These are phyloP conservation scores for Gadopsis marmoratus DNA, from an alignment of 2,797 vertebrate species.

Conservation along the genomic window DNA sequence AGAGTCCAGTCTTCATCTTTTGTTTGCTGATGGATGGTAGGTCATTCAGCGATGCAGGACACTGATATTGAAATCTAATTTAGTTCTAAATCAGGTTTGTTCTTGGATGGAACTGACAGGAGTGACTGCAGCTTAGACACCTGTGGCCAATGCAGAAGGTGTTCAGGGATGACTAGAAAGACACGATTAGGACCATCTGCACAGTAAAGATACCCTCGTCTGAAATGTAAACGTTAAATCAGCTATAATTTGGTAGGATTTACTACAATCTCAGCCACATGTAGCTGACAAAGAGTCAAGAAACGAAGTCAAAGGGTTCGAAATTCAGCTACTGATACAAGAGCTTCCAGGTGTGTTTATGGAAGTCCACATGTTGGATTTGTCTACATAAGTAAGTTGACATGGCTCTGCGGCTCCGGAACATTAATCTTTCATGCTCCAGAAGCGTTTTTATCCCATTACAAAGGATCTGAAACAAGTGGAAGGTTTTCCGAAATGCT, in stretches of 20 bases:
- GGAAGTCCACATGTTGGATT: slow-evolving; percentile 34
- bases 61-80: slow-evolving; percentile 23
- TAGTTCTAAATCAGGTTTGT: slow-evolving; percentile 4
- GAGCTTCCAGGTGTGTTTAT: neutral
- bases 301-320: neutral
- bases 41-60: slow-evolving; percentile 26
- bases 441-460: slow-evolving; percentile 27
- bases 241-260: neutral
- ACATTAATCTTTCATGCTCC: slow-evolving; percentile 29
- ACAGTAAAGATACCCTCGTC: neutral
- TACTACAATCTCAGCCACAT: slow-evolving; percentile 1
- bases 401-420: slow-evolving; percentile 1
- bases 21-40: slow-evolving; percentile 54
- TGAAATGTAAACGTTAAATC: slow-evolving; percentile 5
- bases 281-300: neutral
- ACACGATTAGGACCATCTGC: slow-evolving; percentile 28
- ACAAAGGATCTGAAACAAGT: slow-evolving; percentile 21
- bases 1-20: slow-evolving; percentile 29
- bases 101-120: slow-evolving; percentile 20
- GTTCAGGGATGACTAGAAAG: neutral
- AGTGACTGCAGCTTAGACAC: neutral
- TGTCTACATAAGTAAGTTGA: slow-evolving; percentile 47
- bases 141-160: slow-evolving; percentile 12
- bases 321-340: slow-evolving; percentile 6
- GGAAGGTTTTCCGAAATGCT: slow-evolving; percentile 19